phyloP scores from a whole-genome alignment of 1,140 invertebrate genomes.

The Prorops nasuta region DNA sequence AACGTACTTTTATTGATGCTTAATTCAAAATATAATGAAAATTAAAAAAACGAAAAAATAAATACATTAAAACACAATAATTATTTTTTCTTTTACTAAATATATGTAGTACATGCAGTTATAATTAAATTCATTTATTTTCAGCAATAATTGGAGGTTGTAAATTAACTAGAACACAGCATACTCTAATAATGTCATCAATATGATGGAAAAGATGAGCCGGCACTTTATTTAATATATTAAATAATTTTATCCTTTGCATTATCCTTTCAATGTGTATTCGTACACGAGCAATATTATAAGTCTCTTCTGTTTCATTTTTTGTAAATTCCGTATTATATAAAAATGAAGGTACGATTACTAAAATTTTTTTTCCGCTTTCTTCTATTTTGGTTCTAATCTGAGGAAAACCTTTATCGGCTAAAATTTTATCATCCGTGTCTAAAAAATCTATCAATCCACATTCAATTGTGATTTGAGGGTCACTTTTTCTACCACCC shows the following conservation, averaged over 20 bases:
- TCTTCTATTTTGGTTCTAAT: constrained; percentile 15
- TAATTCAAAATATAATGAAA: not conserved
- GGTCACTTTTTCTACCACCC: constrained; percentile 25
- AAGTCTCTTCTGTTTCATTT: constrained; percentile 18
- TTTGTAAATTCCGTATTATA: constrained; percentile 11
- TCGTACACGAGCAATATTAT: constrained; percentile 21
- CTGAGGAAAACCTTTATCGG: constrained; percentile 43
- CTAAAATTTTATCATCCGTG: constrained; percentile 37
- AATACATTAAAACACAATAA: too few relatives aligned
- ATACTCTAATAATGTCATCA: constrained; percentile 22
- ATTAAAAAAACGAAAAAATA: not conserved
- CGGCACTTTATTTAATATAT: constrained; percentile 13
- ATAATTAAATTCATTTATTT: not conserved
- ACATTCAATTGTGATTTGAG: constrained; percentile 25
- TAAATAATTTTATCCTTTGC: constrained; percentile 20
- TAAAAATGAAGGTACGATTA: constrained; percentile 17
- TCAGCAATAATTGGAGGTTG: constrained; percentile 13
- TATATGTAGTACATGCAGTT: not conserved
- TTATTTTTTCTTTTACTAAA: too few relatives aligned
- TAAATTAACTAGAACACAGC: constrained; percentile 21
- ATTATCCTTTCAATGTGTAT: constrained; percentile 24
- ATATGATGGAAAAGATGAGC: constrained; percentile 24
- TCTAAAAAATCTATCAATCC: constrained; percentile 37
- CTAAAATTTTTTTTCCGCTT: constrained; percentile 10
- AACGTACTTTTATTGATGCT: not conserved